Evolutionary conservation across 1,140 invertebrate species (phyloP), one percentile per base, ranked within the genome.

Genomic region (Neelides sp.): DNA sequence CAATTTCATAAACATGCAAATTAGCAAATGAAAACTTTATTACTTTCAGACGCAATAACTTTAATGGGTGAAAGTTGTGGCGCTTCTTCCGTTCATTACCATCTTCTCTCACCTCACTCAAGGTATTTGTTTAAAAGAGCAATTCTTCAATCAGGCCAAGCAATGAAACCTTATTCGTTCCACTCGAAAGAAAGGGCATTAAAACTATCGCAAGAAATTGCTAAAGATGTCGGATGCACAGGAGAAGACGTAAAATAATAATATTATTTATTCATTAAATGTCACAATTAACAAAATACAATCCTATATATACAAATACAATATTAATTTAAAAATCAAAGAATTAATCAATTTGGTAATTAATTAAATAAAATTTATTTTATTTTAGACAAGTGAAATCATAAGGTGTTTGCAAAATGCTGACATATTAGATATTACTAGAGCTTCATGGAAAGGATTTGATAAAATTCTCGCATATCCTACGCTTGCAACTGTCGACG

Each of bases 11-110:
- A n/a, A n/a, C n/a, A n/a, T n/a, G n/a, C n/a, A n/a, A n/a, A n/a
- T n/a, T n/a, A n/a, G n/a, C n/a, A n/a, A n/a, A n/a, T n/a, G n/a
- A n/a, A n/a, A n/a, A n/a, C n/a, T 8, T 42, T 42, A 42, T 19
- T 22, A 13, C 40, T 1, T 45, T 13, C 20, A 55, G 50, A 48
- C 15, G n/a, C 75, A 1, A 89, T 98, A 40, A 97, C 92, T 0
- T 67, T 96, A 17, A 90, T 94, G 70, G 93, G 93, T 0, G 84
- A 90, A 1, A 89, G 84, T 27, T 85, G 89, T 4, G 93, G 93
- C 3, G 91, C 85, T 1, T 88, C 85, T 0, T 84, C 83, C 39
- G 86, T 87, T 10, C 85, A 86, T 0, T 68, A 92, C 22, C 71
- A 92, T 22, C 85, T 89, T 73, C 73, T 88, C 15, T 59, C 58